phyloP scores from a whole-genome alignment of 1,140 invertebrate genomes.

The Drosophila pruinosa region DNA sequence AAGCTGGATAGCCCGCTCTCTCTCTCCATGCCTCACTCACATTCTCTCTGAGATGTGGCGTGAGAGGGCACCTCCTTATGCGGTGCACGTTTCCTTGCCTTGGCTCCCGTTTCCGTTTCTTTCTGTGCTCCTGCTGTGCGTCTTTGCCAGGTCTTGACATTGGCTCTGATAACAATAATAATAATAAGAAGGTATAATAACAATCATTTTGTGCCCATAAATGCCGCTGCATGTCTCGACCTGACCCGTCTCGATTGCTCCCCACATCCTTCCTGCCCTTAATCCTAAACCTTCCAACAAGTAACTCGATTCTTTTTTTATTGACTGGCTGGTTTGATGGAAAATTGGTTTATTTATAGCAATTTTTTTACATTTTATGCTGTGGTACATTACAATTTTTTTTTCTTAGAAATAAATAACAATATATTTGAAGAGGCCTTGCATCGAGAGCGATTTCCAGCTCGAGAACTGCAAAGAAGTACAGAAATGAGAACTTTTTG shows the following conservation, averaged over 20 bases:
- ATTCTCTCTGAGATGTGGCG: background rate
- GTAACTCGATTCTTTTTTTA: constrained; percentile 36
- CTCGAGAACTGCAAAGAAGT: constrained; percentile 2
- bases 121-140: constrained; percentile 16
- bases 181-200: constrained; percentile 71
- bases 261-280: background rate
- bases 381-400: constrained; percentile 32
- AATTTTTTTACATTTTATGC: constrained; percentile 57
- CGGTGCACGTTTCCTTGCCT: constrained; percentile 47
- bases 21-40: background rate
- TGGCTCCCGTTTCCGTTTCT: constrained; percentile 30
- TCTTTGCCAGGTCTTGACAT: constrained; percentile 47
- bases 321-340: constrained; percentile 50
- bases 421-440: constrained; percentile 18
- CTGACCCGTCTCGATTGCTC: background rate
- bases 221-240: constrained; percentile 35
- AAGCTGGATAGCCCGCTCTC: background rate
- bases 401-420: constrained; percentile 32
- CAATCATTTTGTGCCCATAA: constrained; percentile 70
- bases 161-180: constrained; percentile 71
- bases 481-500: constrained; percentile 29
- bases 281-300: constrained; percentile 3
- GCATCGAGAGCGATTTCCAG: constrained; percentile 29
- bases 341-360: constrained; percentile 70
- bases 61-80: constrained; percentile 43